Conservation (phyloP, 2,797 vertebrate genomes). For the Enteromius trimaculatus region DNA sequence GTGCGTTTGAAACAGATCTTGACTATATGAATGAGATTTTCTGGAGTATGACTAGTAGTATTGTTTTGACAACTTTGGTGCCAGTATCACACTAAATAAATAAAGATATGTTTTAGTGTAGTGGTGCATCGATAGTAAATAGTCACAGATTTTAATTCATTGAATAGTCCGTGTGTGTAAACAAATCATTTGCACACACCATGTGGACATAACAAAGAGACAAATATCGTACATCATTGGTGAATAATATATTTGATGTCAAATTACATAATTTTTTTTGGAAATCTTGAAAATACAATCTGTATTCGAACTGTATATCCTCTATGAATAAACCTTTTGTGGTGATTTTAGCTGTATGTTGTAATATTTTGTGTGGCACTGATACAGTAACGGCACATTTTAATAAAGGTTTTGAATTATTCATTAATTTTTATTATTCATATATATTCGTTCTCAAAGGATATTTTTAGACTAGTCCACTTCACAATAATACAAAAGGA, state of each 20-base stretch:
- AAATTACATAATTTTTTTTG: not conserved
- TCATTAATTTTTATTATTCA: not conserved
- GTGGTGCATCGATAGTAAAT: not conserved
- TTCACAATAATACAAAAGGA: too few relatives aligned
- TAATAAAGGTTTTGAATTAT: not conserved
- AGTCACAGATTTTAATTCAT: not conserved
- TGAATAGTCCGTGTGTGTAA: not conserved
- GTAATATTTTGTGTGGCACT: not conserved
- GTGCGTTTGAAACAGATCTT: not conserved
- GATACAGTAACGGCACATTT: not conserved
- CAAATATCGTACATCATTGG: not conserved
- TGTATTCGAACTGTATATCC: slow-evolving; percentile 4
- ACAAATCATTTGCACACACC: not conserved
- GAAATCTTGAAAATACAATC: not conserved
- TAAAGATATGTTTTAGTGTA: slow-evolving; percentile 4
- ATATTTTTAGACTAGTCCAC: too few relatives aligned
- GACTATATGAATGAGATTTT: slow-evolving; percentile 1
- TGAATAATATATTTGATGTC: not conserved
- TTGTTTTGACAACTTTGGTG: not conserved
- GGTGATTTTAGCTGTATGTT: slow-evolving; percentile 6
- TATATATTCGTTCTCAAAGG: not conserved
- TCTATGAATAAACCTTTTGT: slow-evolving; percentile 31
- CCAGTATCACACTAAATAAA: not conserved
- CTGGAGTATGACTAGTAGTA: not conserved
- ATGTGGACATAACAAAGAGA: not conserved